phyloP scores from a whole-genome alignment of 2,888 invertebrate genomes.

The Prosopocoilus inquinatus region DNA sequence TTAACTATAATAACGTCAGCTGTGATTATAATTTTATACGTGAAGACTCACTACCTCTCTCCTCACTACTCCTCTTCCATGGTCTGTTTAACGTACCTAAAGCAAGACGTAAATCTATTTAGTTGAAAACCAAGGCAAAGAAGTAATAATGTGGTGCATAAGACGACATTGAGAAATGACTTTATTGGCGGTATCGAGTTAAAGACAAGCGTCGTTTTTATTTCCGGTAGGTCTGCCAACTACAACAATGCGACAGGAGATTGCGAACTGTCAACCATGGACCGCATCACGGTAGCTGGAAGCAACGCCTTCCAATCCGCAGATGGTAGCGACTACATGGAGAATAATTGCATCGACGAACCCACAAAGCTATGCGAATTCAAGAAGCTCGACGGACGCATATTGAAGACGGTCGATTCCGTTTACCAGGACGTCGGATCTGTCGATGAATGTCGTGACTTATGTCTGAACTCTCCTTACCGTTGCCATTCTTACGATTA shows the following conservation, averaged over 20 bases:
- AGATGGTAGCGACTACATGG: slow-evolving; percentile 74
- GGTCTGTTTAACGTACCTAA: too few relatives aligned
- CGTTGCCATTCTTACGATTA: slow-evolving; percentile 92
- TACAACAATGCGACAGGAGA: slow-evolving; percentile 82
- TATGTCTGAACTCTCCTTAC: slow-evolving; percentile 86
- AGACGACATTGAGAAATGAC: slow-evolving; percentile 1
- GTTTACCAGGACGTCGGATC: slow-evolving; percentile 88
- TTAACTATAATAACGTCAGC: too few relatives aligned
- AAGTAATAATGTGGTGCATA: neutral
- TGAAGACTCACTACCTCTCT: too few relatives aligned
- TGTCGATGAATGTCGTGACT: slow-evolving; percentile 83
- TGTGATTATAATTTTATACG: too few relatives aligned
- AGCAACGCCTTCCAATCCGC: slow-evolving; percentile 65
- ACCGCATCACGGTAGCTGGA: slow-evolving; percentile 83
- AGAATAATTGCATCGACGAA: slow-evolving; percentile 91
- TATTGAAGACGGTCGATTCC: slow-evolving; percentile 90
- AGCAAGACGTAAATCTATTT: too few relatives aligned
- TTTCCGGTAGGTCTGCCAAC: slow-evolving; percentile 75
- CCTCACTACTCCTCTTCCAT: too few relatives aligned
- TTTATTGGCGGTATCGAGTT: neutral
- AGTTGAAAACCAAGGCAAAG: neutral
- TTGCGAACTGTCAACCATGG: slow-evolving; percentile 89
- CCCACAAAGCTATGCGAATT: slow-evolving; percentile 94
- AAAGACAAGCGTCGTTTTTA: slow-evolving; percentile 1
- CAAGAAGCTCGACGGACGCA: slow-evolving; percentile 81